These are phyloP conservation scores for Cydia strobilella DNA, from an alignment of 1,140 invertebrate genomes.

Conservation along the genomic window DNA sequence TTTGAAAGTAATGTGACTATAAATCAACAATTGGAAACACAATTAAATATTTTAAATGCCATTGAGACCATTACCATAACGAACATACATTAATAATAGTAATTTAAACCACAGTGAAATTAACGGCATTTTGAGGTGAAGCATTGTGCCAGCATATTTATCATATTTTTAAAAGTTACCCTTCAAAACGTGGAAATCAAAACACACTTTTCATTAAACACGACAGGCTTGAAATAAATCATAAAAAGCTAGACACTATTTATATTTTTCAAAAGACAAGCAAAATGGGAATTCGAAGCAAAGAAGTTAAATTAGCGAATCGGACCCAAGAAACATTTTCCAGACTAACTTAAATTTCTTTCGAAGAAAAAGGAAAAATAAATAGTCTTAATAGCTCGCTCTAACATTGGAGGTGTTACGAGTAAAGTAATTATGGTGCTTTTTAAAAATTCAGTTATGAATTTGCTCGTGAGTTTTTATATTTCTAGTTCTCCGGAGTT, in stretches of 20 bases:
- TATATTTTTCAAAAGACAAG: constrained; percentile 8
- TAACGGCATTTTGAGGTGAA: too few relatives aligned
- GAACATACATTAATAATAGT: neutral
- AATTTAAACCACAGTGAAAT: neutral
- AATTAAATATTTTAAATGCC: neutral
- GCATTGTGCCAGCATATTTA: too few relatives aligned
- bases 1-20: neutral
- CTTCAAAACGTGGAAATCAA: too few relatives aligned
- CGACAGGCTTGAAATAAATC: neutral
- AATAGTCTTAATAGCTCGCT: neutral
- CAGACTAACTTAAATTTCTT: constrained; percentile 26
- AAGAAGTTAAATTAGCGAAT: constrained; percentile 14
- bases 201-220: neutral
- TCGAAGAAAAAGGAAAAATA: neutral
- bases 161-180: too few relatives aligned
- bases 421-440: constrained; percentile 2
- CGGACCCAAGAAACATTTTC: neutral
- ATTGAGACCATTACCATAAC: neutral
- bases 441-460: constrained; percentile 12
- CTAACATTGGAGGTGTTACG: constrained; percentile 1
- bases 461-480: neutral
- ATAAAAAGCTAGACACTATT: neutral
- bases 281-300: neutral
- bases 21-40: neutral
- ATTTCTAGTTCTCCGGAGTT: neutral